Evolutionary conservation across 2,113 vertebrate species (phyloP).

Genomic region (Rafetus swinhoei): DNA sequence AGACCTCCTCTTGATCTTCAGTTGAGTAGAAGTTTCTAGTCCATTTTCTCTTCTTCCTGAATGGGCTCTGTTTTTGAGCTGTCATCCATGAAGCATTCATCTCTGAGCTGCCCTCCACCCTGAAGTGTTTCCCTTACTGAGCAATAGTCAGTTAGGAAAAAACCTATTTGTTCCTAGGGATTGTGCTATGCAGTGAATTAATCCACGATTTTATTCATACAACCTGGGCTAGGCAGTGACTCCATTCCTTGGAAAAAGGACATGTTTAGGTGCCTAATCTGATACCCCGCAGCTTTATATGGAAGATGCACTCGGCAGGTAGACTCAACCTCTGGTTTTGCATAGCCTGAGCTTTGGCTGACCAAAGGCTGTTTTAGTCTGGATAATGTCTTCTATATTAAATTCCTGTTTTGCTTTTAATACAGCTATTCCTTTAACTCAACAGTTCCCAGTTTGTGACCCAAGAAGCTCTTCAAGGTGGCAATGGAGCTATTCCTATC

Average conservation of each 20-base stretch:
- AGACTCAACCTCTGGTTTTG: not conserved
- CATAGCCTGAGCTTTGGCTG: not conserved
- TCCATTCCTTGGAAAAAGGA: not conserved
- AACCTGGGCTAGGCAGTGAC: not conserved
- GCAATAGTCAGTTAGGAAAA: not conserved
- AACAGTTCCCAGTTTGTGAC: not conserved
- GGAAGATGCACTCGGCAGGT: not conserved
- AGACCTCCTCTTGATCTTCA: not conserved
- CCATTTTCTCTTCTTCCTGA: not conserved
- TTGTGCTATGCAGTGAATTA: not conserved
- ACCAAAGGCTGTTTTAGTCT: not conserved
- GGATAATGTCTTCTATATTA: not conserved
- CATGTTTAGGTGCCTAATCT: conserved; percentile 3
- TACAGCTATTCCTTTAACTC: not conserved
- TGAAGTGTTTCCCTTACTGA: not conserved
- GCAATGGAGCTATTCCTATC: not conserved
- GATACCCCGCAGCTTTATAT: not conserved
- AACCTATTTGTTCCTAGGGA: rapidly evolving
- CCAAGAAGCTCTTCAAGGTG: not conserved
- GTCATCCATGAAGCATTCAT: conserved; percentile 3
- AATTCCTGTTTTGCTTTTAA: not conserved
- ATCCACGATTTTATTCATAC: conserved; percentile 5
- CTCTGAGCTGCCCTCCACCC: not conserved
- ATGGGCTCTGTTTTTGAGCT: conserved; percentile 8
- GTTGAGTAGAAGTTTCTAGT: not conserved